phyloP scores from a whole-genome alignment of 64 coral and sea anemone genomes.

The Hydrozoanthus tunicans region DNA sequence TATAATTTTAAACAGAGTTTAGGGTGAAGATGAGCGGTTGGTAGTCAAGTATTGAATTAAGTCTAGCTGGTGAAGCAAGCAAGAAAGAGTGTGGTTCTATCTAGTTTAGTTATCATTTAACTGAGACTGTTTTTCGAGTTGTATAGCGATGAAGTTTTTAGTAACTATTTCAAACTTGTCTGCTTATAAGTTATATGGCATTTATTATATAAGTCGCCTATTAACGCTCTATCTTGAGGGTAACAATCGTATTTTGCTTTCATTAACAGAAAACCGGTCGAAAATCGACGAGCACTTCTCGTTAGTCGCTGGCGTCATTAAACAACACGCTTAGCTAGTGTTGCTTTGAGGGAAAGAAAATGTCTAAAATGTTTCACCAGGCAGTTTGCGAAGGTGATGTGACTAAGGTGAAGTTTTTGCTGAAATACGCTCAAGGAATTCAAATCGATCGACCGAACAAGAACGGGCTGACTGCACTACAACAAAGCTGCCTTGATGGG shows the following conservation, averaged over 20 bases:
- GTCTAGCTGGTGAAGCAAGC: too few relatives aligned
- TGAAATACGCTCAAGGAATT: slow-evolving; percentile 56
- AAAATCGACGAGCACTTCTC: background rate
- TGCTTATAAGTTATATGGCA: too few relatives aligned
- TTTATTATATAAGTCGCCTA: background rate
- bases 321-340: background rate
- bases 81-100: too few relatives aligned
- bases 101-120: too few relatives aligned
- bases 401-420: slow-evolving; percentile 65
- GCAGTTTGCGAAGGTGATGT: slow-evolving; percentile 65
- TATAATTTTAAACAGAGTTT: background rate
- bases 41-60: too few relatives aligned
- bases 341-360: background rate
- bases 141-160: too few relatives aligned
- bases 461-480: slow-evolving; percentile 50
- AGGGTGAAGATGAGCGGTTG: background rate
- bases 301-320: background rate
- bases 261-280: slow-evolving; percentile 13
- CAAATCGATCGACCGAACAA: slow-evolving; percentile 56
- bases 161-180: too few relatives aligned
- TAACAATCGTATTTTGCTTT: slow-evolving; percentile 16
- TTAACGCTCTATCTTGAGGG: background rate
- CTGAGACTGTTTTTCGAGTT: too few relatives aligned
- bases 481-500: slow-evolving; percentile 71
- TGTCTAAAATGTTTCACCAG: slow-evolving; percentile 54